These are phyloP conservation scores for Drosophila yooni DNA, from an alignment of 2,888 invertebrate species.

Conservation along the genomic window DNA sequence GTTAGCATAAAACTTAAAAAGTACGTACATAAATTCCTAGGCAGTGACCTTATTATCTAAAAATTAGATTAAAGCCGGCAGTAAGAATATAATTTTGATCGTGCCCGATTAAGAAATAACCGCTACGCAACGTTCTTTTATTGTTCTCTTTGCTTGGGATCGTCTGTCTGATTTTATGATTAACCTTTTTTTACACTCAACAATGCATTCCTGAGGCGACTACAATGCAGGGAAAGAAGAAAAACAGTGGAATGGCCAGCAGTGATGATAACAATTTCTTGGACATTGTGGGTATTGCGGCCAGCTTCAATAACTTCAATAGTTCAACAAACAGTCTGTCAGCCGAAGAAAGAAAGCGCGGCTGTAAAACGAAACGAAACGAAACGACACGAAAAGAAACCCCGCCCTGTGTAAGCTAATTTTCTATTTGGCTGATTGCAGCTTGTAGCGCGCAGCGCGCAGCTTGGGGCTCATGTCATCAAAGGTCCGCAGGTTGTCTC, in stretches of 20 bases:
- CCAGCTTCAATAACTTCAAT: slow-evolving; percentile 31
- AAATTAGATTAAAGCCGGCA: too few relatives aligned
- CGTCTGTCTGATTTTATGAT: slow-evolving; percentile 3
- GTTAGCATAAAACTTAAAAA: neutral
- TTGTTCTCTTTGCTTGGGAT: neutral
- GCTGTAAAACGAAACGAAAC: slow-evolving; percentile 29
- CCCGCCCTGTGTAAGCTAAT: slow-evolving; percentile 30
- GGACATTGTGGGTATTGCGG: slow-evolving; percentile 18
- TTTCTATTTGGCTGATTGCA: slow-evolving; percentile 39
- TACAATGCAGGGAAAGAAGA: neutral
- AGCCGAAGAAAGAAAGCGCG: slow-evolving; percentile 33
- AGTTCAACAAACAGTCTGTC: slow-evolving; percentile 23
- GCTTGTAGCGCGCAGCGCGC: slow-evolving; percentile 5
- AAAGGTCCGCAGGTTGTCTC: slow-evolving; percentile 28
- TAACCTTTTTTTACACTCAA: neutral
- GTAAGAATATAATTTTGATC: neutral
- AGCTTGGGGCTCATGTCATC: slow-evolving; percentile 27
- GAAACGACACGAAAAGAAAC: slow-evolving; percentile 16
- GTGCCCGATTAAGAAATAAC: neutral
- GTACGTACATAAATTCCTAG: neutral
- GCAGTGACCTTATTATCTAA: neutral
- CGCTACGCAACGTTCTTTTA: neutral
- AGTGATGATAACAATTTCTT: slow-evolving; percentile 26
- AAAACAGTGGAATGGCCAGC: slow-evolving; percentile 2
- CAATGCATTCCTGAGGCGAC: slow-evolving; percentile 14